Percentiles rank a stretch among this genome's conserved stretches.
Evolutionary conservation across 2,888 invertebrate genomes (phyloP).

Genomic region (Leptopilina syphax): DNA sequence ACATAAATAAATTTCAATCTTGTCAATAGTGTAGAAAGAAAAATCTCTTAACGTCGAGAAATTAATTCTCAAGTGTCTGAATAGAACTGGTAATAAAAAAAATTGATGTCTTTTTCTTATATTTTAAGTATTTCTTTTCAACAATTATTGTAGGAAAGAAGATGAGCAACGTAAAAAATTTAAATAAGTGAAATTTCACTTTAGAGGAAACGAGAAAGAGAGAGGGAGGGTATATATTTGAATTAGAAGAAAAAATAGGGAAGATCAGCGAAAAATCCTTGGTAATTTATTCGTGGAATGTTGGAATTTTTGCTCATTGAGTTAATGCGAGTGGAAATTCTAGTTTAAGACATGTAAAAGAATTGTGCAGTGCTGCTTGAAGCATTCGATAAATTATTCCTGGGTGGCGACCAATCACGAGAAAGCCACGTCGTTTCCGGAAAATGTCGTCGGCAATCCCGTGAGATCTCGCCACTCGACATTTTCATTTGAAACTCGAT

Average conservation of each 20-base stretch:
- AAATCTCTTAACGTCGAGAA: too few species aligned
- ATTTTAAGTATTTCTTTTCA: too few species aligned
- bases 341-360: constrained; percentile 2
- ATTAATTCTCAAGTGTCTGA: too few species aligned
- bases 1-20: too few species aligned
- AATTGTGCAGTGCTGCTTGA: constrained; percentile 9
- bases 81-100: too few species aligned
- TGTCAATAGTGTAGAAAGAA: too few species aligned
- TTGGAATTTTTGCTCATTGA: constrained; percentile 16
- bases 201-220: too few species aligned
- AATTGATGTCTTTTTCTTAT: too few species aligned
- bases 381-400: constrained; percentile 32
- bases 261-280: not conserved
- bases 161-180: too few species aligned
- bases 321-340: constrained; percentile 22
- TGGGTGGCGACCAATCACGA: constrained; percentile 20
- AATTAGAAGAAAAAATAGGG: constrained; percentile 1
- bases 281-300: constrained; percentile 8
- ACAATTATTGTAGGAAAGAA: too few species aligned
- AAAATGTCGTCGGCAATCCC: constrained; percentile 21
- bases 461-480: constrained; percentile 20
- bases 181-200: too few species aligned
- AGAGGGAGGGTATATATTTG: not conserved
- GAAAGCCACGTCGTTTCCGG: constrained; percentile 25
- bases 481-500: constrained; percentile 12